Base-by-base conservation (phyloP, 2,888 invertebrate genomes). In the Philereme transversata region DNA sequence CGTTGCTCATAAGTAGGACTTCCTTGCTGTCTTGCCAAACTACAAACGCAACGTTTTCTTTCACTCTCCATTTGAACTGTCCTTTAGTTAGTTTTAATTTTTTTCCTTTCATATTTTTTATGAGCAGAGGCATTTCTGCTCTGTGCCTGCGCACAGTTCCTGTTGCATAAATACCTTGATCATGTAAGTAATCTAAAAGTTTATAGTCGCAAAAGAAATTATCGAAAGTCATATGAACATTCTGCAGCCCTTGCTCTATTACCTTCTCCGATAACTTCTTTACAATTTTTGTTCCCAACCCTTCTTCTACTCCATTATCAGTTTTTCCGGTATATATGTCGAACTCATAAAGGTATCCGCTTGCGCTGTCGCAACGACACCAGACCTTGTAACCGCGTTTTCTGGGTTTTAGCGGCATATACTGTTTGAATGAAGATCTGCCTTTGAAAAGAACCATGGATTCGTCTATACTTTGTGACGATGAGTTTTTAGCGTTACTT, bases 1-100 rank as follows among this genome's bases (percentile, higher is more conserved):
- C 72, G 48, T 60, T 76, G 45, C 54, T 68, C 58, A 74, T 11
- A 7, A 75, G 11, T 48, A 63, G 48, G 33, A 73, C 75, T 11
- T 62, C 51, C 53, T 61, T 71, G n/a, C 41, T 72, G 36, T 73
- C 71, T 60, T 70, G 57, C 74, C 74, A 74, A 11, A 68, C 51
- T 5, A 62, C 56, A 62, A 69, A 71, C 43, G 66, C 65, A 49
- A 73, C 71, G 54, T 72, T 65, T 33, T 46, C 48, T 43, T 66
- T 66, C 8, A 67, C 64, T 61, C 71, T 61, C 67, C 71, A 72
- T 58, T 73, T 72, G 46, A 44, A 71, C 22, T 68, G 35, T 40
- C 67, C 65, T 56, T 63, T 68, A 11, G 43, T 44, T n/a, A 67
- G 55, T 41, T 68, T 71, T 51, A 63, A 35, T 52, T 60, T 58